These are phyloP conservation scores for Phoeniculus purpureus DNA, from an alignment of 2,797 vertebrate species.

Conservation along the genomic window DNA sequence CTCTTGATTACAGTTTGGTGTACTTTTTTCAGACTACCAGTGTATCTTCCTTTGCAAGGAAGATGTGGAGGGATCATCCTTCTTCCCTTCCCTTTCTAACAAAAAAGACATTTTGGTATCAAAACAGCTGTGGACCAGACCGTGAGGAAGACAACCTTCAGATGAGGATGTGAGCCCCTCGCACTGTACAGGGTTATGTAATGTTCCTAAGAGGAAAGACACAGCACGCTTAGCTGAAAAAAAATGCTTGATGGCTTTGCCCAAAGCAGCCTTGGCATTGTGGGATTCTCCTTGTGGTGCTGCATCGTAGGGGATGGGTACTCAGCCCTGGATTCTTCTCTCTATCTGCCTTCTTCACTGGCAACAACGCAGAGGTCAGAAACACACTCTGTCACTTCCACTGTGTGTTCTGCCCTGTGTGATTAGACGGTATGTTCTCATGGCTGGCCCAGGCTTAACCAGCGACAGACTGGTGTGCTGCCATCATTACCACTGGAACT, in stretches of 20 bases:
- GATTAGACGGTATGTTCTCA: not conserved
- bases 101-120: not conserved
- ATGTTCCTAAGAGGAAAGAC: not conserved
- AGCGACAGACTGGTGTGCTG: not conserved
- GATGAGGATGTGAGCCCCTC: not conserved
- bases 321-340: not conserved
- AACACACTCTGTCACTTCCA: not conserved
- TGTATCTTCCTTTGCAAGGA: not conserved
- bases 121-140: not conserved
- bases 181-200: not conserved
- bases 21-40: constrained; percentile 5
- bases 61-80: not conserved
- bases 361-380: not conserved
- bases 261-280: not conserved
- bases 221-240: not conserved
- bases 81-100: not conserved
- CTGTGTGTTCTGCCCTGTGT: not conserved
- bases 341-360: fast-evolving
- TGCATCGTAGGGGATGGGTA: not conserved
- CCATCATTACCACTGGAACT: not conserved
- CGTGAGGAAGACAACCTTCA: not conserved
- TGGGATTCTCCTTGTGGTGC: not conserved
- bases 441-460: too few relatives aligned
- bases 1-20: constrained; percentile 30
- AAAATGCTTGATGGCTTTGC: not conserved